Conservation (phyloP, 2,797 vertebrate genomes). For the Rhabdomys pumilio region DNA sequence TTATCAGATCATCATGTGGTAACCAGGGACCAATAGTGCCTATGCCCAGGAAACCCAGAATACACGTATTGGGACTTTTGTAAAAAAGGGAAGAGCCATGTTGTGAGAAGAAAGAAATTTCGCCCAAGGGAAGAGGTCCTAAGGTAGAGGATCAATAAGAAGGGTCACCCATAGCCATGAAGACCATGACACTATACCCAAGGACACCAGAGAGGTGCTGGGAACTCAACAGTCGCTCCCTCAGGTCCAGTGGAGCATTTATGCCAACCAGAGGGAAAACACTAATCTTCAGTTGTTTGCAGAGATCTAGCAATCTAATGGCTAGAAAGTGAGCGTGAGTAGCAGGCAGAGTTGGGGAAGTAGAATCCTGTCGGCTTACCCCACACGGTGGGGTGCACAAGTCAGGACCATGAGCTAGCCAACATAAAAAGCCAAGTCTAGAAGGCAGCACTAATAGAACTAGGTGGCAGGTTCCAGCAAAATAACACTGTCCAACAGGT, state of each 20-base stretch:
- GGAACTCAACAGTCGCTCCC: too few relatives aligned
- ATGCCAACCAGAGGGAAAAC: background rate
- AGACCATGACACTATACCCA: too few relatives aligned
- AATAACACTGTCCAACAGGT: background rate
- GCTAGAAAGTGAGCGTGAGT: background rate
- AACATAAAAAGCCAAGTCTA: background rate
- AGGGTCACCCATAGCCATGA: too few relatives aligned
- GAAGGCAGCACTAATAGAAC: background rate
- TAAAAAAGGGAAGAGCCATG: too few relatives aligned
- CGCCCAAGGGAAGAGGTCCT: too few relatives aligned
- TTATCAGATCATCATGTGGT: too few relatives aligned
- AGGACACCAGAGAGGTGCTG: too few relatives aligned
- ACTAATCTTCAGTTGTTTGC: background rate
- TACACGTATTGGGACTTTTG: too few relatives aligned
- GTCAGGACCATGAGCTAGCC: background rate
- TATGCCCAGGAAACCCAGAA: too few relatives aligned
- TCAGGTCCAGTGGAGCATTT: background rate
- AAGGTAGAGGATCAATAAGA: too few relatives aligned
- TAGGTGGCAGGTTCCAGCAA: background rate
- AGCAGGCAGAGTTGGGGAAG: background rate
- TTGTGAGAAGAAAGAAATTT: too few relatives aligned
- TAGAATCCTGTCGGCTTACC: background rate
- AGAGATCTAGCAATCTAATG: background rate
- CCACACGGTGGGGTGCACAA: background rate
- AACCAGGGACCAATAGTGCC: too few relatives aligned